Conservation (phyloP, 2,797 vertebrate species). For the Cercopithecus hamlyni region DNA sequence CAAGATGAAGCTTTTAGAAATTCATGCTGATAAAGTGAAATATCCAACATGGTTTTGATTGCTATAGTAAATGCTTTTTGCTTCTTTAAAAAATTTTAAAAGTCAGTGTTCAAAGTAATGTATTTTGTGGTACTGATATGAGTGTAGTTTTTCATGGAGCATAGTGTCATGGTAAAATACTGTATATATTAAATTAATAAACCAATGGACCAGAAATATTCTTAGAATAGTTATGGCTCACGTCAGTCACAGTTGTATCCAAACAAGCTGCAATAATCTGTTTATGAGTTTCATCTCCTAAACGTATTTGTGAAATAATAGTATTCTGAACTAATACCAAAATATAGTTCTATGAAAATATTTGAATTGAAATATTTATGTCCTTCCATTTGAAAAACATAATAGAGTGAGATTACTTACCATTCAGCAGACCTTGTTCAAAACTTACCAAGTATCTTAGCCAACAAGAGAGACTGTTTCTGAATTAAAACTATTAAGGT, state of each 20-base stretch:
- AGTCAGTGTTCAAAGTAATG: background rate
- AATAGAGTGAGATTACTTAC: background rate
- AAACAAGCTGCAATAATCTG: background rate
- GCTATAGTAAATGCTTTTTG: background rate
- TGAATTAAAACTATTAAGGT: conserved; percentile 6
- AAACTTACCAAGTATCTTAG: background rate
- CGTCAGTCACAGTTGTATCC: background rate
- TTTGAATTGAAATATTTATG: background rate
- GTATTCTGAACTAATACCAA: background rate
- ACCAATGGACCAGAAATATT: background rate
- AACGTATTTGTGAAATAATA: background rate
- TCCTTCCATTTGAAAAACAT: conserved; percentile 8
- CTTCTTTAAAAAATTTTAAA: background rate
- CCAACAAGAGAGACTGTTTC: background rate
- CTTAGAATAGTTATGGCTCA: background rate
- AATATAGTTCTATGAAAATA: background rate
- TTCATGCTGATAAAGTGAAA: conserved; percentile 14
- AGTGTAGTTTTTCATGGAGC: background rate
- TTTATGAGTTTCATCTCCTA: background rate
- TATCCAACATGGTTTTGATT: background rate
- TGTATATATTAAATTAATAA: background rate
- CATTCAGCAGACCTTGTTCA: background rate
- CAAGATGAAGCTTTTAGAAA: background rate
- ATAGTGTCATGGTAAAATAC: background rate
- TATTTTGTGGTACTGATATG: background rate